Evolutionary conservation across 2,888 invertebrate species (phyloP), one percentile per base, ranked within the genome.

Genomic region (Podotricha telesiphe): DNA sequence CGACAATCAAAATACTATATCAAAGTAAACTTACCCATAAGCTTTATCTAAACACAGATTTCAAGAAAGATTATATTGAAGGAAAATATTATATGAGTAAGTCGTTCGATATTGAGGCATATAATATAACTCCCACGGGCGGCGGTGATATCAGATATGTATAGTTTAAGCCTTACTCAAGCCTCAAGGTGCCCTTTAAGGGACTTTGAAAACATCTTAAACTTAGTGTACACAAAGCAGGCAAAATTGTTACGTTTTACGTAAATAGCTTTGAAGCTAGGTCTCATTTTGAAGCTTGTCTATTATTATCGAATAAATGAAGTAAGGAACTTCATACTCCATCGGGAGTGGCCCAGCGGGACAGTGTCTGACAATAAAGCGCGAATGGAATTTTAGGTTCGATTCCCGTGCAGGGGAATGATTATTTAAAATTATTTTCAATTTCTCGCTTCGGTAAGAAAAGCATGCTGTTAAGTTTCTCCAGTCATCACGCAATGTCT

Each of bases 101-200:
- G 34, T 47, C 17, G 13, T 15, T 19, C 10, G 62, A 50, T 50
- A 62, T 62, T 62, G 62, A 37, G 37, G 37, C 19, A 62, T 50
- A 17, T 34, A 50, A 48, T 45, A 45, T 45, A 62, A 37, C 47
- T 48, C 47, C 47, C 48, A 50, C 47, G 37, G 48, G 34, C 62
- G 61, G 48, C 37, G 48, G n/a, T 48, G 62, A 62, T 20, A 47
- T 62, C 20, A 62, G 34, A 62, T 62, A 62, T 62, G 48, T 50
- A 62, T 62, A 62, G 62, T 48, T 50, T 20, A 7, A 19, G n/a
- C 17, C 5, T 62, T 34, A n/a, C 34, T 37, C 37, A 48, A 34
- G 17, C 10, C 34, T 37, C 37, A 48, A 34, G 17, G 59, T 59
- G 47, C 48, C 48, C 62, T 62, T 50, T 48, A 37, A 34, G 34